A percentile compares a stretch with the other conserved stretches of the same genome.
phyloP scores from a whole-genome alignment of 2,888 invertebrate genomes.

The Thymelicus sylvestris region DNA sequence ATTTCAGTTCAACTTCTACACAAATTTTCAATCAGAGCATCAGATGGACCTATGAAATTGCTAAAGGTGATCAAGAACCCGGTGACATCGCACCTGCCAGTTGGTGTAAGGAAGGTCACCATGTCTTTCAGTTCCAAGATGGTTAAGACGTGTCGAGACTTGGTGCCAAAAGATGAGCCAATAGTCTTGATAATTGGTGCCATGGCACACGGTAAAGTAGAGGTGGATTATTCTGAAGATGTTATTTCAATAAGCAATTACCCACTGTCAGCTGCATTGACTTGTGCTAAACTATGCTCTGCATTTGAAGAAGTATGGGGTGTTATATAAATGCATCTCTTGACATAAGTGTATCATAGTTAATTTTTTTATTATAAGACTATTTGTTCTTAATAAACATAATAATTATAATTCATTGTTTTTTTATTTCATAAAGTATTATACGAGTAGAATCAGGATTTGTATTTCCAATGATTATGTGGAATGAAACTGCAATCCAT shows the following conservation, averaged over 20 bases:
- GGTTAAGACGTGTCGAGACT: constrained; percentile 87
- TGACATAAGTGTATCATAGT: background rate
- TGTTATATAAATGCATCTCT: constrained; percentile 79
- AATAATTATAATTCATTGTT: no score
- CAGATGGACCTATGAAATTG: constrained; percentile 94
- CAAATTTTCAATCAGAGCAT: constrained; percentile 96
- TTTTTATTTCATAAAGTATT: no score
- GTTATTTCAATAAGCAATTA: constrained; percentile 97
- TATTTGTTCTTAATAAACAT: no score
- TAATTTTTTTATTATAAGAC: no score
- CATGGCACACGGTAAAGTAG: constrained; percentile 98
- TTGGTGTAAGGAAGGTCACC: constrained; percentile 94
- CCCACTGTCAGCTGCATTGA: constrained; percentile 97
- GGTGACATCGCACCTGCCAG: constrained; percentile 96
- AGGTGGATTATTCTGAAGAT: constrained; percentile 95
- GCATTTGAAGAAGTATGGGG: constrained; percentile 98
- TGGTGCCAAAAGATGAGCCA: constrained; percentile 93
- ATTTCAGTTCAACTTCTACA: constrained; percentile 96
- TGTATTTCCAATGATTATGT: no score
- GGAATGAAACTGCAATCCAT: no score
- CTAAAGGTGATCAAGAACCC: constrained; percentile 99
- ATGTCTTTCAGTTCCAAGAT: constrained; percentile 95
- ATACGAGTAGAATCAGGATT: no score
- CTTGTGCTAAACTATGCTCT: constrained; percentile 97
- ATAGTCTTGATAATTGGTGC: constrained; percentile 97